These are phyloP conservation scores for Paracentrotus lividus DNA, from an alignment of 53 echinoderm and acorn worm genomes.

Conservation along the genomic window DNA sequence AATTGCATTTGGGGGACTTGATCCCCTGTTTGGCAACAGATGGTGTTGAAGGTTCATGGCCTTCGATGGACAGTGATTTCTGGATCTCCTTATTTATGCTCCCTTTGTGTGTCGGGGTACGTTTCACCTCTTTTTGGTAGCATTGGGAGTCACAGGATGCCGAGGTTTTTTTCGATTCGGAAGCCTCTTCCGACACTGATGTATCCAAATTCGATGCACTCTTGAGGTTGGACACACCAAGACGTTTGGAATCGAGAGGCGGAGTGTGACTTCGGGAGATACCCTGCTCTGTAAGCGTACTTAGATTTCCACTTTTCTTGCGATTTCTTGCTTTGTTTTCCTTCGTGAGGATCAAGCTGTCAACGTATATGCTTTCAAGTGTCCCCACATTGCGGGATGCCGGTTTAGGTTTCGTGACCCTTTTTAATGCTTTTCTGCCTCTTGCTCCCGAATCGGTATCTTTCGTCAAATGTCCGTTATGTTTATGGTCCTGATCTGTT, in stretches of 20 bases:
- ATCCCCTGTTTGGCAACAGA: background rate
- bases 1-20: background rate
- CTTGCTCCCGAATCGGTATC: background rate
- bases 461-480: background rate
- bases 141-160: background rate
- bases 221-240: background rate
- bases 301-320: background rate
- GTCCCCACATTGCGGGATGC: conserved; percentile 10
- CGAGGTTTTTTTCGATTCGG: background rate
- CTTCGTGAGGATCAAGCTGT: background rate
- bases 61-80: background rate
- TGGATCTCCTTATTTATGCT: background rate
- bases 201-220: background rate
- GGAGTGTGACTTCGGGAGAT: background rate
- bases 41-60: background rate
- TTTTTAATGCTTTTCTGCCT: background rate
- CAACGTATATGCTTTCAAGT: background rate
- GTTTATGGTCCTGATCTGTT: background rate
- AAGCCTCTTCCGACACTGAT: background rate
- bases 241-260: background rate
- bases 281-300: background rate
- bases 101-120: background rate
- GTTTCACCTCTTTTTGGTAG: background rate
- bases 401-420: background rate
- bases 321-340: background rate